A percentile compares a stretch with the other conserved stretches of the same genome.
Evolutionary conservation across 2,113 vertebrate species (phyloP).

Genomic region (Bubo scandiacus): DNA sequence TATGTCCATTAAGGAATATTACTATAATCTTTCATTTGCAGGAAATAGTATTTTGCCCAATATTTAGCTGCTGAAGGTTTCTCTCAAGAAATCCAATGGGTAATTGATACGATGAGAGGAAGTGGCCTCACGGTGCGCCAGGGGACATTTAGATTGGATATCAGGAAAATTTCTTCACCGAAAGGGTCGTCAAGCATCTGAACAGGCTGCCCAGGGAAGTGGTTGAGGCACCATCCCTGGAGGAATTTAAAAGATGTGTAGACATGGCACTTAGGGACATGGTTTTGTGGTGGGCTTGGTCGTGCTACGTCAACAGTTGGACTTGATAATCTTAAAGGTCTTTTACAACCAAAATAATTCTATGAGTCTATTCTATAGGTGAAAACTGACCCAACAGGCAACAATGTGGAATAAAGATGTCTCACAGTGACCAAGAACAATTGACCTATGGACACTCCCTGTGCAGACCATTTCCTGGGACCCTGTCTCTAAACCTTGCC

Average conservation of each 20-base stretch:
- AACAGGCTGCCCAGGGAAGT: not conserved
- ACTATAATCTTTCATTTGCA: not conserved
- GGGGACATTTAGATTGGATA: not conserved
- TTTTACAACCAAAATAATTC: not conserved
- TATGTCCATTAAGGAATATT: not conserved
- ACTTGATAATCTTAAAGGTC: rapidly evolving
- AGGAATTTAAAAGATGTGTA: rapidly evolving
- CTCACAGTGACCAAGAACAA: not conserved
- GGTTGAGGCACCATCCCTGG: not conserved
- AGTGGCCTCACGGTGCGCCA: not conserved
- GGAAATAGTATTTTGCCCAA: not conserved
- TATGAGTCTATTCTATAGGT: not conserved
- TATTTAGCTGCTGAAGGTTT: not conserved
- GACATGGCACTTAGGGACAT: not conserved
- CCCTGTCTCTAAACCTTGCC: not conserved
- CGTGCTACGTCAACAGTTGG: not conserved
- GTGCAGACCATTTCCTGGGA: not conserved
- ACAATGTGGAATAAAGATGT: rapidly evolving
- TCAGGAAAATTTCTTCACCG: not conserved
- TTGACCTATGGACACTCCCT: not conserved
- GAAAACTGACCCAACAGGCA: not conserved
- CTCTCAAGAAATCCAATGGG: not conserved
- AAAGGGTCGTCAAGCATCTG: not conserved
- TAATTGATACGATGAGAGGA: not conserved
- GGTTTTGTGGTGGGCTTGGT: not conserved